A percentile compares a stretch with the other conserved stretches of the same genome.
Evolutionary conservation across 2,797 vertebrate genomes (phyloP).

Genomic region (Phoxinus dragarum): DNA sequence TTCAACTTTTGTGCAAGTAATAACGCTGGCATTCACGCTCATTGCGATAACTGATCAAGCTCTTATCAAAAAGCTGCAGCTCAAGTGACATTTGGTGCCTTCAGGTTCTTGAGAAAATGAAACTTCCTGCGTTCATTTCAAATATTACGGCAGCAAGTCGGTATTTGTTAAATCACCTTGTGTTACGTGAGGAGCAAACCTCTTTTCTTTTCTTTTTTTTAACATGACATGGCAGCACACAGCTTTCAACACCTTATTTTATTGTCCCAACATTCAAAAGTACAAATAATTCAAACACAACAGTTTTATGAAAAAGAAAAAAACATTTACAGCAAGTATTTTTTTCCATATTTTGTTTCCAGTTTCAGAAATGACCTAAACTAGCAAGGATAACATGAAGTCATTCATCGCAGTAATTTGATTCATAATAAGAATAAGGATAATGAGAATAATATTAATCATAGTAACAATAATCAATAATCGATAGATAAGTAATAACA

Average conservation of each 20-base stretch:
- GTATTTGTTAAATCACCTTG: background rate
- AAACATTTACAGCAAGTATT: conserved; percentile 98
- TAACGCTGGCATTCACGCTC: conserved; percentile 55
- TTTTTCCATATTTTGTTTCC: conserved; percentile 86
- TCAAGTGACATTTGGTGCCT: conserved; percentile 54
- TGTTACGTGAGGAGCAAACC: background rate
- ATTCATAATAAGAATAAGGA: conserved; percentile 90
- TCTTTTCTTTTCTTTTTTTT: background rate
- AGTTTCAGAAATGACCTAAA: conserved; percentile 99
- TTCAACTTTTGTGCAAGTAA: conserved; percentile 52
- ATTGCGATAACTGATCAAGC: conserved; percentile 57
- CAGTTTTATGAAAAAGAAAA: conserved; percentile 96
- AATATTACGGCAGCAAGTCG: conserved; percentile 60
- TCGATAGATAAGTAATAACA: conserved; percentile 87
- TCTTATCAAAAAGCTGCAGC: conserved; percentile 54
- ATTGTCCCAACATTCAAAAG: conserved; percentile 99
- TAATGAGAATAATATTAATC: conserved; percentile 88
- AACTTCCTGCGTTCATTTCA: conserved; percentile 50
- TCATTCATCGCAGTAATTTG: conserved; percentile 96
- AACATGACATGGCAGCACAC: conserved; percentile 75
- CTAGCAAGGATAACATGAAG: conserved; percentile 99
- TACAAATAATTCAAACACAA: conserved; percentile 99
- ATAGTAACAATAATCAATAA: conserved; percentile 87
- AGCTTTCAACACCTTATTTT: conserved; percentile 99
- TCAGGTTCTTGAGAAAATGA: conserved; percentile 38